Conservation (phyloP, 2,888 invertebrate genomes). For the Polylopha cassiicola region DNA sequence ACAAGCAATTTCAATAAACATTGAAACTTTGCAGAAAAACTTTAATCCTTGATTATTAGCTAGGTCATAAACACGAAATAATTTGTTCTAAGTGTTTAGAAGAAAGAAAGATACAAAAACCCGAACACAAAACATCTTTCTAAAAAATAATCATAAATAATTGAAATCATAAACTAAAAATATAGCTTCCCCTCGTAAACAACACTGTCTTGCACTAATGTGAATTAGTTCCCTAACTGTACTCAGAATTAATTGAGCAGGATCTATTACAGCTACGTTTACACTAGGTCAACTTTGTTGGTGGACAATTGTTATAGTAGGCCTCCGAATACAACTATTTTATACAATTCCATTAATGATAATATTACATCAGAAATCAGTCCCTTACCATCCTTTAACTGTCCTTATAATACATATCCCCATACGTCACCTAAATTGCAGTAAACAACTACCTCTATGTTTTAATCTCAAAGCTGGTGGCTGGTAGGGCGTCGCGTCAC, state of each 20-base stretch:
- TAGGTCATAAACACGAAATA: too few species aligned
- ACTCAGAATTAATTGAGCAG: conserved; percentile 73
- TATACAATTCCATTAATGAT: conserved; percentile 70
- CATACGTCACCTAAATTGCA: conserved; percentile 66
- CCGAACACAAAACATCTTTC: conserved; percentile 23
- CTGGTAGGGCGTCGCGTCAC: conserved; percentile 24
- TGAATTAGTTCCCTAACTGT: conserved; percentile 56
- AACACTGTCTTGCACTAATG: conserved; percentile 45
- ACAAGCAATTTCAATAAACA: too few species aligned
- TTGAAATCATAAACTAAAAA: conserved; percentile 31
- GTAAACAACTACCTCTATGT: conserved; percentile 56
- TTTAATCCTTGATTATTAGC: too few species aligned
- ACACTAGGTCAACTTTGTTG: conserved; percentile 71
- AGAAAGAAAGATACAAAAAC: conserved; percentile 23
- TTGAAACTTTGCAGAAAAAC: too few species aligned
- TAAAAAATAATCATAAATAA: conserved; percentile 13
- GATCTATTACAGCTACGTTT: conserved; percentile 64
- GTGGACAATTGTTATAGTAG: conserved; percentile 62
- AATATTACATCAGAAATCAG: conserved; percentile 72
- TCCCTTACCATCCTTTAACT: conserved; percentile 63
- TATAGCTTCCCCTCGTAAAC: conserved; percentile 49
- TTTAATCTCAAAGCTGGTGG: conserved; percentile 64
- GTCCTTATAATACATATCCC: conserved; percentile 69
- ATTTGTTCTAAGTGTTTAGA: too few species aligned
- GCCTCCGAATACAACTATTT: conserved; percentile 65